Base-by-base conservation (phyloP, 2,797 vertebrate species). In the Heterohyrax brucei region DNA sequence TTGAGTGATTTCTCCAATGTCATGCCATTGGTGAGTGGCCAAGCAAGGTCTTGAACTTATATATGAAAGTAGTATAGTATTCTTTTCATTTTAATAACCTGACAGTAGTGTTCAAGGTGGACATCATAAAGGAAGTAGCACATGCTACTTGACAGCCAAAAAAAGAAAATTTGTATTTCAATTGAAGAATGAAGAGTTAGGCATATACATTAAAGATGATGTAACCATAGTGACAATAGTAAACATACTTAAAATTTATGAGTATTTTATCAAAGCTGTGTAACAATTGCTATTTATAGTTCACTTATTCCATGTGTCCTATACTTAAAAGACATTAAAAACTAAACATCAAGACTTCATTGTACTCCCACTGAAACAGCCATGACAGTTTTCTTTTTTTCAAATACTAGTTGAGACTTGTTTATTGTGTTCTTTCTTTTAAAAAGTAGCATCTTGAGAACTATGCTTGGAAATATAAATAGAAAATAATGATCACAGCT, bases 391-490 rank as follows among this genome's bases (percentile, higher is more conserved):
- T 95, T 83, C 30, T 95, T 86, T 93, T 92, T 70, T 64, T 92
- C 66, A 92, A 80, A 90, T 79, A 64, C 44, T 91, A 73, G 61
- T 82, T 70, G 48, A 76, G 22, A 75, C 86, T 93, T 95, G 7
- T 96, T 94, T 94, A 88, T 86, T 93, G 21, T 1, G 64, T 24
- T 87, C 14, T 95, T 93, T 80, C 90, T 86, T 86, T 79, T 83
- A 50, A 95, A 64, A 33, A 89, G 48, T 93, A 89, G 44, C 92
- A 88, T 5, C n/a, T 79, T 64, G 72, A 86, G 10, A 96, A 75
- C 21, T 82, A 2, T 88, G 19, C 30, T 85, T 77, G 76, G 14
- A 75, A 62, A 73, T 88, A 33, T 62, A 87, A 80, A 12, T 88
- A 84, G 89, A 84, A 93, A 73, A 39, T 14, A 70, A 10, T 83